Evolutionary conservation across 2,113 vertebrate species (phyloP).

Genomic region (Lepisosteus oculatus): DNA sequence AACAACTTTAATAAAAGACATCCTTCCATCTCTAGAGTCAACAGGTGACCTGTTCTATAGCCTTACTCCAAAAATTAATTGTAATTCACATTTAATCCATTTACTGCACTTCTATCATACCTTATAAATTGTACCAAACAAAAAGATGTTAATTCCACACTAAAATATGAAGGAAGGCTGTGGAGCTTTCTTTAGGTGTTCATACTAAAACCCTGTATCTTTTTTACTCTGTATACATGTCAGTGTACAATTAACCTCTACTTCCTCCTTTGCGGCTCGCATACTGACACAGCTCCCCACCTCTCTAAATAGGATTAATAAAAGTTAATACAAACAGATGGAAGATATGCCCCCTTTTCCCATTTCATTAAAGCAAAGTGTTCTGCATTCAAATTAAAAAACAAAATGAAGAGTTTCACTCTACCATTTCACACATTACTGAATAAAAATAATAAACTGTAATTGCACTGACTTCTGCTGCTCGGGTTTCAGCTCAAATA

Average conservation of each 20-base stretch:
- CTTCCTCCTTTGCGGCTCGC: too few species aligned
- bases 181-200: too few species aligned
- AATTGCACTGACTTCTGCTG: slow-evolving; percentile 71
- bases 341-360: background rate
- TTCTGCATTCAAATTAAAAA: background rate
- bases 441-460: background rate
- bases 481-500: slow-evolving; percentile 78
- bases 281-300: background rate
- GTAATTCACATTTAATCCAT: background rate
- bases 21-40: background rate
- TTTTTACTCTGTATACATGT: too few species aligned
- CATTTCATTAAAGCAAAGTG: background rate
- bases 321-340: background rate
- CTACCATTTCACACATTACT: background rate
- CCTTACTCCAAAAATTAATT: background rate
- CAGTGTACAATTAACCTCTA: too few species aligned
- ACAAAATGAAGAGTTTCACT: background rate
- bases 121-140: too few species aligned
- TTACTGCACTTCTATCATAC: background rate
- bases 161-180: too few species aligned
- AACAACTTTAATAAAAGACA: background rate
- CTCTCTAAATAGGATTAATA: background rate
- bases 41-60: background rate
- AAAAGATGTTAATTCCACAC: too few species aligned
- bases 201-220: too few species aligned